These are phyloP conservation scores for Thermophis baileyi DNA, from an alignment of 2,113 vertebrate genomes.

Conservation along the genomic window DNA sequence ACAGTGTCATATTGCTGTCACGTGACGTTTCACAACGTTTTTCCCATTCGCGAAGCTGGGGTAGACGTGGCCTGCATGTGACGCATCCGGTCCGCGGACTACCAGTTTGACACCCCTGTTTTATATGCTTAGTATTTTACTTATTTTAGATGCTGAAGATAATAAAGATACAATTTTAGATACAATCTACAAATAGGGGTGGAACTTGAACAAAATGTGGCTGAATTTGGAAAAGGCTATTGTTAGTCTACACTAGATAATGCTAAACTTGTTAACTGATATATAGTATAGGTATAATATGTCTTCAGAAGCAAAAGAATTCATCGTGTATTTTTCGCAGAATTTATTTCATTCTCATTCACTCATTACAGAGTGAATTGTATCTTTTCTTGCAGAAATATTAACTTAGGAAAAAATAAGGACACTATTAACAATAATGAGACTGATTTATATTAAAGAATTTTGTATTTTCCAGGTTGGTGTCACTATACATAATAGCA, in stretches of 20 bases:
- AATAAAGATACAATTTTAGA: background rate
- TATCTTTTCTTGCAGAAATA: background rate
- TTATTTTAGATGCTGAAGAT: background rate
- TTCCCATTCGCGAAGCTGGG: too few relatives aligned
- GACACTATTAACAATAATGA: background rate
- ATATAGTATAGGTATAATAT: background rate
- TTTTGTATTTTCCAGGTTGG: conserved; percentile 77
- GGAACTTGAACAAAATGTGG: background rate
- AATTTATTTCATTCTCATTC: background rate
- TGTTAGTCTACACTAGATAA: background rate
- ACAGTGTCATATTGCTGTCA: too few relatives aligned
- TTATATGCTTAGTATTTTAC: background rate
- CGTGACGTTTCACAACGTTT: too few relatives aligned
- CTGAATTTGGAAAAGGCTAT: background rate
- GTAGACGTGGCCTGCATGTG: too few relatives aligned
- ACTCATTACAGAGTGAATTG: background rate
- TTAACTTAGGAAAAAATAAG: background rate
- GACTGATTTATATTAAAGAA: background rate
- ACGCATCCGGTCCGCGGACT: too few relatives aligned
- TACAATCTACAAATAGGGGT: background rate
- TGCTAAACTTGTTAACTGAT: background rate
- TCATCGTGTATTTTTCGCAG: background rate
- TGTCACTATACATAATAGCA: conserved; percentile 90
- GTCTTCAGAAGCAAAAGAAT: background rate
- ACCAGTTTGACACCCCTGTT: too few relatives aligned